phyloP scores from a whole-genome alignment of 1,140 invertebrate genomes.

The Artemia franciscana region DNA sequence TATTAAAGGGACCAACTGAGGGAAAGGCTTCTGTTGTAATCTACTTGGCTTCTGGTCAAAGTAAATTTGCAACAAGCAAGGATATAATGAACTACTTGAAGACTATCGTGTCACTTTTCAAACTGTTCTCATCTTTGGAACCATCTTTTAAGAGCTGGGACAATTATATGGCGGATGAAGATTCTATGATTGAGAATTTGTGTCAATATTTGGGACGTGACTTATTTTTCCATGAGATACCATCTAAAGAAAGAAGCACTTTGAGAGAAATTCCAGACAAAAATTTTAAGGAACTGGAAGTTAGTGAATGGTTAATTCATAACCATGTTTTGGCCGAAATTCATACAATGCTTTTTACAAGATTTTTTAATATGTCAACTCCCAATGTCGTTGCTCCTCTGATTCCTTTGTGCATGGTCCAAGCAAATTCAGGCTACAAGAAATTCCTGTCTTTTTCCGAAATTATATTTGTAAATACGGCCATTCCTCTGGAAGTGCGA shows the following conservation, averaged over 20 bases:
- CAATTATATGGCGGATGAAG: background rate
- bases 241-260: background rate
- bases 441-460: slow-evolving; percentile 26
- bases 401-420: background rate
- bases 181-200: background rate
- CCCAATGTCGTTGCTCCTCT: background rate
- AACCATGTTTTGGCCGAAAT: background rate
- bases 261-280: background rate
- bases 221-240: background rate
- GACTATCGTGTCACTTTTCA: background rate
- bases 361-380: background rate
- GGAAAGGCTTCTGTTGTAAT: background rate
- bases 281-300: background rate
- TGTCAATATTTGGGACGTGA: background rate
- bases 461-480: slow-evolving; percentile 47
- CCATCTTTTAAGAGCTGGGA: background rate
- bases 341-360: background rate
- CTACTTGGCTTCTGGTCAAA: background rate
- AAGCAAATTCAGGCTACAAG: background rate
- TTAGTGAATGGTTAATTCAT: background rate
- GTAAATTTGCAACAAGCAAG: background rate
- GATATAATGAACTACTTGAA: background rate
- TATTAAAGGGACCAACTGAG: background rate
- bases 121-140: background rate
- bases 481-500: slow-evolving; percentile 40